These are phyloP conservation scores for Oreochromis grahami DNA, from an alignment of 2,797 vertebrate genomes.

Conservation along the genomic window DNA sequence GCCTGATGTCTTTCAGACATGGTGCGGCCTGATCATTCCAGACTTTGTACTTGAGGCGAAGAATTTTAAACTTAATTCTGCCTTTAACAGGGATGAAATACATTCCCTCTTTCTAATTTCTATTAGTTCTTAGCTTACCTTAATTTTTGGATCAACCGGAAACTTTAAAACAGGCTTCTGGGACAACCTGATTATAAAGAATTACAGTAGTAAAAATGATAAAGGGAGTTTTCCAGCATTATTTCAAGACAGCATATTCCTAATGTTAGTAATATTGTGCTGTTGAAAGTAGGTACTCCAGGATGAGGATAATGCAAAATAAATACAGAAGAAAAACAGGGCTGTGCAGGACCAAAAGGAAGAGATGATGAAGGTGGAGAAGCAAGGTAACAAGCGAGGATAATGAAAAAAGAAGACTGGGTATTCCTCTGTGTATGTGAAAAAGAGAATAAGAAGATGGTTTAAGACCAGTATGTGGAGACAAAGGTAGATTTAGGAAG, in stretches of 20 bases:
- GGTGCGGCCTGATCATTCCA: neutral
- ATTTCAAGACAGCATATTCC: neutral
- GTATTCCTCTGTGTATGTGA: neutral
- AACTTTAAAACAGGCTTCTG: accelerated
- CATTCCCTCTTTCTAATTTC: neutral
- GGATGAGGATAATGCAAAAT: neutral
- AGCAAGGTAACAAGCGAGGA: neutral
- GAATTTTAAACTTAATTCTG: neutral
- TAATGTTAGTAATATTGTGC: neutral
- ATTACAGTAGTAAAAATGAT: neutral
- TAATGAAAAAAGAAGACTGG: neutral
- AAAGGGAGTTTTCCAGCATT: neutral
- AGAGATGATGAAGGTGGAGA: neutral
- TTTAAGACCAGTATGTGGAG: neutral
- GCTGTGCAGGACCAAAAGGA: neutral
- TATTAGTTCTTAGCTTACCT: neutral
- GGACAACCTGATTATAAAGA: neutral
- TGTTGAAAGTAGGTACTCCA: neutral
- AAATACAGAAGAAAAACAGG: neutral
- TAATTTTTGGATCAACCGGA: neutral
- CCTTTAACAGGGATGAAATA: neutral
- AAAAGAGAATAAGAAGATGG: neutral
- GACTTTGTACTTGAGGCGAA: neutral
- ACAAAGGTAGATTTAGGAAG: neutral
- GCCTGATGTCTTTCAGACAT: accelerated